Evolutionary conservation across 2,113 vertebrate species (phyloP), one percentile per base, ranked within the genome.

Genomic region (Phrynosoma platyrhinos): DNA sequence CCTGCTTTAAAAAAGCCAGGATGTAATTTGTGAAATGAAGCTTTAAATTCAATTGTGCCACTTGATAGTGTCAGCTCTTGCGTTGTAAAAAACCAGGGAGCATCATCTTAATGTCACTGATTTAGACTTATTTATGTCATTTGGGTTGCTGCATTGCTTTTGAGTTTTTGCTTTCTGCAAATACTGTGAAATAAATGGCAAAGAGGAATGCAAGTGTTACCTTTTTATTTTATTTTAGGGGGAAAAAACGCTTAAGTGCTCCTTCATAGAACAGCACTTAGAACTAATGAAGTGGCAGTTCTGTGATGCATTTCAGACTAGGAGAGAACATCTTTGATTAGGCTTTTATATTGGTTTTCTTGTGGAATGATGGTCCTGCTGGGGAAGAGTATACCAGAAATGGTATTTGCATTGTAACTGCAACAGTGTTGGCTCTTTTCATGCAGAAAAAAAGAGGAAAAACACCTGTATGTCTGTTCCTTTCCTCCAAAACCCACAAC

Each of bases 21-120:
- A 84, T 77, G 89, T 87, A 84, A 89, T 90, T 94, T 92, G 90
- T 84, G 89, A 88, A 92, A 86, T 84, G 36, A 81, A 84, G 78
- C 77, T 93, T 91, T 93, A 86, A 85, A 72, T 69, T 80, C 90
- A 76, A 1, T 88, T 92, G 14, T 91, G 92, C 72, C 72, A 87
- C 71, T 10, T 42, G 47, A 32, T 84, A 47, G 83, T 75, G 83
- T 76, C 77, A 91, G 20, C 82, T 55, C 69, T 62, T 69, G 81
- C 72, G 27, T 88, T 87, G 83, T 36, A 53, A 47, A 62, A 85
- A 90, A 84, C 87, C 91, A 92, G 80, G 74, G 3, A 83, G 47
- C 79, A 47, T 40, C 58, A 62, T 30, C n/a, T 88, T 86, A 75
- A 85, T 47, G 36, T 64, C 79, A 66, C 42, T 2, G 0, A 53